Evolutionary conservation across 1,140 invertebrate species (phyloP), one percentile per base, ranked within the genome.

Genomic region (Drosophila kohkoa): DNA sequence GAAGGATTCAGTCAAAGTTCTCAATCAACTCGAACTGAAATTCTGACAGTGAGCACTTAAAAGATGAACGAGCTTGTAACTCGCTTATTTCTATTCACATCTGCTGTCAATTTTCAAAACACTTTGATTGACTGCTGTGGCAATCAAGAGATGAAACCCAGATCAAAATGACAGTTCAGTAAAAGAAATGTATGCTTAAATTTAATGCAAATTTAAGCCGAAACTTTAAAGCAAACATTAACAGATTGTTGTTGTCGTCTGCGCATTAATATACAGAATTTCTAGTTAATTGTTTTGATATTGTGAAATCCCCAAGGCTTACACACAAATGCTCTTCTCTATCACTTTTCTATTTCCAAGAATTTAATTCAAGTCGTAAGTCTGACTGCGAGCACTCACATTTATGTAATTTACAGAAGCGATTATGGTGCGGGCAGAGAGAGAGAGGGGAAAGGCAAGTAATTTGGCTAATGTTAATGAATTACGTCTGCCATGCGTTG

Each of bases 401-500:
- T 74, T 72, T 65, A 20, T 65, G 10, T 35, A 13, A 52, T 67
- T 73, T 66, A 10, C 16, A 30, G 32, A 45, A 63, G 6, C 15
- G 46, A 16, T 59, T 45, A 20, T 38, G 30, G 54, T 48, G n/a
- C 13, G 25, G 51, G 48, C 20, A 25, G 3, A 25, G 20, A 20
- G n/a, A 25, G 3, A 25, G 20, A 4, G 20, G 20, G 20, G 20
- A 25, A 25, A 25, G 59, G 32, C 32, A 65, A 58, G 72, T 71
- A 75, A 64, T 75, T 75, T 75, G 72, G 72, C 57, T 70, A 75
- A 70, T 75, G 73, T 71, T 75, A 75, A 75, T 75, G 73, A 75
- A 75, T 75, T 75, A 71, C 68, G 73, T 75, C 73, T 75, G 73
- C 73, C 49, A 64, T 52, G 48, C 35, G 32, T 51, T 41, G 11